Percentiles rank a stretch among this genome's conserved stretches.
Evolutionary conservation across 1,140 invertebrate genomes (phyloP).

Genomic region (Lasioglossum albipes): DNA sequence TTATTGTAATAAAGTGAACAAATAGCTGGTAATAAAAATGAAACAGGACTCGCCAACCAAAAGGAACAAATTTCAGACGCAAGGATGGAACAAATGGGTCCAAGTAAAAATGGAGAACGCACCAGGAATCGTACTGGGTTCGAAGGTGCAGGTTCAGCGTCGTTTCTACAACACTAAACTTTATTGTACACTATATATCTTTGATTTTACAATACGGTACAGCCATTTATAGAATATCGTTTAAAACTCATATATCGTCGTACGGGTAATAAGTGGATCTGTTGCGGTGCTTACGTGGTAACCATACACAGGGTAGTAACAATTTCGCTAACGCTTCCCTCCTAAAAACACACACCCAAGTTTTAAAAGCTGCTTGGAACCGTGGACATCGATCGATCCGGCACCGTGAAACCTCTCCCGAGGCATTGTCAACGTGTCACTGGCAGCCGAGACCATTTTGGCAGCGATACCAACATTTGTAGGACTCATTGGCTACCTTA

Average conservation of each 20-base stretch:
- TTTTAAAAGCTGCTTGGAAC: slow-evolving; percentile 57
- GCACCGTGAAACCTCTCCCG: slow-evolving; percentile 8
- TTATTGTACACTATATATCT: slow-evolving; percentile 74
- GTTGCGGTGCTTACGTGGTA: slow-evolving; percentile 47
- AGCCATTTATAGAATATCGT: slow-evolving; percentile 77
- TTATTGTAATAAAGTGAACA: too few species aligned
- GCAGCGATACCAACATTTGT: too few species aligned
- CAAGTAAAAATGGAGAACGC: too few species aligned
- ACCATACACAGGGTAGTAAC: slow-evolving; percentile 72
- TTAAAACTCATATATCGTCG: slow-evolving; percentile 66
- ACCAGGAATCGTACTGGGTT: too few species aligned
- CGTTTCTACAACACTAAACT: slow-evolving; percentile 62
- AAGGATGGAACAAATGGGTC: too few species aligned
- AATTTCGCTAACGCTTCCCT: slow-evolving; percentile 69
- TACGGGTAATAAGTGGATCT: slow-evolving; percentile 53
- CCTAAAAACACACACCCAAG: slow-evolving; percentile 74
- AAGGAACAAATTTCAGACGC: too few species aligned
- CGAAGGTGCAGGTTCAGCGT: neutral
- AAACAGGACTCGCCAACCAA: too few species aligned
- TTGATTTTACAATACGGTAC: slow-evolving; percentile 78
- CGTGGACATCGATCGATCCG: slow-evolving; percentile 32
- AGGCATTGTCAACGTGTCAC: neutral
- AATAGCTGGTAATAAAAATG: too few species aligned
- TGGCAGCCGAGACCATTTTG: too few species aligned
- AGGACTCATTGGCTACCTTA: too few species aligned